Percentiles rank a stretch among this genome's conserved stretches.
These are phyloP conservation scores for Machaerirhynchus nigripectus DNA, from an alignment of 2,113 vertebrate species.

Conservation along the genomic window DNA sequence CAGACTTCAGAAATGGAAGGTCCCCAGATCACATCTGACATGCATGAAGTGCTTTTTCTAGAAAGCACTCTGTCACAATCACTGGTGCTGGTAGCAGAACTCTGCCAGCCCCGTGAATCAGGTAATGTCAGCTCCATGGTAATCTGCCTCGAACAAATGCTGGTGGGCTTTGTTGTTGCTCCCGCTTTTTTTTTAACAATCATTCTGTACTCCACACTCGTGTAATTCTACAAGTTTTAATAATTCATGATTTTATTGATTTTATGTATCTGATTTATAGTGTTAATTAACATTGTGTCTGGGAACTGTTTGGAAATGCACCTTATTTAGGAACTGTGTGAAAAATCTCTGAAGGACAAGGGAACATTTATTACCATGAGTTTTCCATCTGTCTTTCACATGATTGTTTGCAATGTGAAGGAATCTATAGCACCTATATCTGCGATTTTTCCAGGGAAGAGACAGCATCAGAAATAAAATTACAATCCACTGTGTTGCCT, in stretches of 20 bases:
- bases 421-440: background rate
- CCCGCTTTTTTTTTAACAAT: background rate
- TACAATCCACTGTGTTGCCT: background rate
- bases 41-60: background rate
- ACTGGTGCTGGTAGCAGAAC: background rate
- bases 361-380: background rate
- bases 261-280: background rate
- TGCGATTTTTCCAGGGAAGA: background rate
- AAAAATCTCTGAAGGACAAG: background rate
- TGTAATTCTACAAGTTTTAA: background rate
- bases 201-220: background rate
- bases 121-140: background rate
- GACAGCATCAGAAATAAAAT: background rate
- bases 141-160: background rate
- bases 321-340: background rate
- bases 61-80: background rate
- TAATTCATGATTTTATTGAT: background rate
- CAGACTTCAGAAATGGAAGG: background rate
- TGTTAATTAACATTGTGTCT: background rate
- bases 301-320: background rate
- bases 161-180: background rate
- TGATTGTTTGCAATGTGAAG: background rate
- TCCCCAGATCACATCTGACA: background rate
- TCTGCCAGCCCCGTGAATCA: background rate
- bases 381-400: background rate